Base-by-base conservation (phyloP, 2,797 vertebrate species). In the Gobio occitaniae region DNA sequence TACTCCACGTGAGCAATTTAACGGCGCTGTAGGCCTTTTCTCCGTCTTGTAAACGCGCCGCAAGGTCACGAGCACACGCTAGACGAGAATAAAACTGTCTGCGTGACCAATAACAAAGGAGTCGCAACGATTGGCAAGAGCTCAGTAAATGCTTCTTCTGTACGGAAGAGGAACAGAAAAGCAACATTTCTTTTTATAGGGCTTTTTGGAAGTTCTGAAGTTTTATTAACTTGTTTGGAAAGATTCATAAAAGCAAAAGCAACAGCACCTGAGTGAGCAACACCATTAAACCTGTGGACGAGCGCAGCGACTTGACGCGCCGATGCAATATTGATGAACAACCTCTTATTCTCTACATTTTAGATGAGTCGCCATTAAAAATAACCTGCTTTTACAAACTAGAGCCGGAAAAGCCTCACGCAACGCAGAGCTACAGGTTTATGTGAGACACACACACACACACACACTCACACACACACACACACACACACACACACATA, bases 311-410 rank as follows among this genome's bases (percentile, higher is more conserved):
- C 56, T 78, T 74, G 86, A 88, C 54, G 36, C 59, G 3, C 56
- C 0, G 36, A 90, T 89, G 36, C 87, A 89, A 89, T 90, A 90
- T 90, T 89, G 78, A 90, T 90, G 44, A 89, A 29, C 48, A 86
- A 68, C 63, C 90, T 88, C 86, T 88, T 89, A 87, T 88, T 88
- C 83, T 61, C 85, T 90, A 87, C 86, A 88, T 90, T 90, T 91
- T 89, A 90, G 83, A 91, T 90, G 91, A 83, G 82, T 65, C 36
- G 54, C 87, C 89, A 88, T 92, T 90, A 91, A 89, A 91, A 92
- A 92, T 85, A 92, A 87, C 89, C 87, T 71, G 56, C 81, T 82
- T 87, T 88, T 87, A 88, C 86, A 86, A 78, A 86, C 17, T 10
- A 78, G 72, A 68, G 76, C 72, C 25, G 19, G 17, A 71, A 78